phyloP scores from a whole-genome alignment of 2,113 vertebrate species.

The Sisor rabdophorus region DNA sequence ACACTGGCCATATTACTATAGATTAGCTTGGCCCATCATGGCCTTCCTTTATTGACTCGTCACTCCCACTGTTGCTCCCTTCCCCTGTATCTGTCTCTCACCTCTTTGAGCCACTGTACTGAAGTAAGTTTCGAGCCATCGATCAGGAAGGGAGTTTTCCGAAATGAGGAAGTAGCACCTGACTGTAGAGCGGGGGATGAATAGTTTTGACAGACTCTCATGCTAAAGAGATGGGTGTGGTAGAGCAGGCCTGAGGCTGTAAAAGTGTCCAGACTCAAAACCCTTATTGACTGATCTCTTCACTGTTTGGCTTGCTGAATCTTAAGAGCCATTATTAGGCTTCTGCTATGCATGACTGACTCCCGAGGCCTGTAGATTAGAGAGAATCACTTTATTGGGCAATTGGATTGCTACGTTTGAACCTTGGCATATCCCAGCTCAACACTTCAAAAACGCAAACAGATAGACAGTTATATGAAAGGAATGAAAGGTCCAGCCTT shows the following conservation, averaged over 20 bases:
- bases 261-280: slow-evolving; percentile 17
- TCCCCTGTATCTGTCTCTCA: slow-evolving; percentile 11
- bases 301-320: slow-evolving; percentile 18
- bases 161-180: background rate
- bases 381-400: slow-evolving; percentile 12
- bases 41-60: slow-evolving; percentile 38
- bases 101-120: slow-evolving; percentile 20
- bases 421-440: slow-evolving; percentile 13
- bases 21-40: slow-evolving; percentile 29
- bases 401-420: slow-evolving; percentile 5
- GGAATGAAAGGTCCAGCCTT: slow-evolving; percentile 14
- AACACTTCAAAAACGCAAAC: background rate
- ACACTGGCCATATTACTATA: slow-evolving; percentile 33
- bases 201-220: slow-evolving; percentile 21
- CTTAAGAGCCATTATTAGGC: slow-evolving; percentile 28
- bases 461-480: slow-evolving; percentile 5
- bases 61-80: background rate
- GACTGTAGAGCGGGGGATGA: slow-evolving; percentile 14
- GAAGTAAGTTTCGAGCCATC: background rate
- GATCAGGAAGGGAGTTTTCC: background rate
- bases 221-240: slow-evolving; percentile 38
- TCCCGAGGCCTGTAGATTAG: slow-evolving; percentile 24
- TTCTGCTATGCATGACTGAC: slow-evolving; percentile 25
- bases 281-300: slow-evolving; percentile 22
- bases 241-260: slow-evolving; percentile 1